These are phyloP conservation scores for Scrobipalpa costella DNA, from an alignment of 2,888 invertebrate species.

Conservation along the genomic window DNA sequence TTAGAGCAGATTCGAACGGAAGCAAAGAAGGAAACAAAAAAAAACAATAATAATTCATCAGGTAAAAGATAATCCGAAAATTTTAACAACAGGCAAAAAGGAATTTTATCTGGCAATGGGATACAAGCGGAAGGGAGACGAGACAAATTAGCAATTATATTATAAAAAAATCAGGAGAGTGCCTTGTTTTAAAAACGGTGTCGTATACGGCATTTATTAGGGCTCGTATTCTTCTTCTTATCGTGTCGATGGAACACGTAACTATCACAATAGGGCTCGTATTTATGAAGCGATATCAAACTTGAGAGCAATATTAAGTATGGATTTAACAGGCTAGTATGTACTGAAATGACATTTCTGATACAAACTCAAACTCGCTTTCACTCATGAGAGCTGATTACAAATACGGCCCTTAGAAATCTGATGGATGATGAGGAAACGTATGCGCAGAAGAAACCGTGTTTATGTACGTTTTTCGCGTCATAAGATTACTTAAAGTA, in stretches of 20 bases:
- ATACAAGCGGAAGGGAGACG: conserved; percentile 49
- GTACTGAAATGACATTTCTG: too few relatives aligned
- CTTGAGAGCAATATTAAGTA: too few relatives aligned
- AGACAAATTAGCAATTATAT: conserved; percentile 76
- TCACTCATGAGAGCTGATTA: too few relatives aligned
- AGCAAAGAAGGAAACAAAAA: conserved; percentile 54
- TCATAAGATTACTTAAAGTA: neutral
- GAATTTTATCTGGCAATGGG: conserved; percentile 46
- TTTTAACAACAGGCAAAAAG: conserved; percentile 61
- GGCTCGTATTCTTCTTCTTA: too few relatives aligned
- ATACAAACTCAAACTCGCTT: too few relatives aligned
- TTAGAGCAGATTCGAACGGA: conserved; percentile 64
- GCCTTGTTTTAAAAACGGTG: conserved; percentile 60
- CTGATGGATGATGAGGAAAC: conserved; percentile 7
- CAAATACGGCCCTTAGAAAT: too few relatives aligned
- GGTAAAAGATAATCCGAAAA: conserved; percentile 68
- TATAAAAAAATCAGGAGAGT: conserved; percentile 64
- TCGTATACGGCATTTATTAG: conserved; percentile 55
- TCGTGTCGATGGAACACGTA: too few relatives aligned
- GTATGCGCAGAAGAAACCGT: conserved; percentile 5
- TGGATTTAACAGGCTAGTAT: too few relatives aligned
- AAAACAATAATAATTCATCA: conserved; percentile 71
- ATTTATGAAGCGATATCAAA: too few relatives aligned
- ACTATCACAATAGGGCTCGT: too few relatives aligned
- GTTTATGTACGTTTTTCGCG: neutral